Percentiles rank a stretch among this genome's conserved stretches.
Conservation (phyloP, 2,797 vertebrate genomes). For the Lepilemur septentrionalis region DNA sequence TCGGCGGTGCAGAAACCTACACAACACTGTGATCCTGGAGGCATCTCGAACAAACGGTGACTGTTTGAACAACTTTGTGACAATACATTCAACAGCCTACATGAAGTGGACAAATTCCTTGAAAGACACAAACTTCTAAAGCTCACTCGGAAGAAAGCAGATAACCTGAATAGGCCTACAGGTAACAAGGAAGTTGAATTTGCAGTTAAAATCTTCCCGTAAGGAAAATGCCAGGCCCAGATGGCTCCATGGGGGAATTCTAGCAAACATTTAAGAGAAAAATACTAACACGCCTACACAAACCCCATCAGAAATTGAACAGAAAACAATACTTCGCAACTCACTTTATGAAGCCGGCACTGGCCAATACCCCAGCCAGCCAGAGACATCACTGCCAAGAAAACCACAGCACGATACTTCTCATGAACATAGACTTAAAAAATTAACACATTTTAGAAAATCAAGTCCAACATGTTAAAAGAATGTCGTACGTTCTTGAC, state of each 20-base stretch:
- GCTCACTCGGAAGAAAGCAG: not conserved
- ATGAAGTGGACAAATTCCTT: not conserved
- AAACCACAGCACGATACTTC: not conserved
- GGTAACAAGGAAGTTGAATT: too few relatives aligned
- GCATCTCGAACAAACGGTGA: accelerated
- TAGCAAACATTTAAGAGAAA: not conserved
- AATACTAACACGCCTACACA: too few relatives aligned
- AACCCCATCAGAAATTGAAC: not conserved
- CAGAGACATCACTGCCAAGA: not conserved
- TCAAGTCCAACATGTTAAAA: not conserved
- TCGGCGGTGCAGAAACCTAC: not conserved
- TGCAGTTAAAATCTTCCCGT: not conserved
- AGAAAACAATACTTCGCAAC: too few relatives aligned
- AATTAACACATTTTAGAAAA: not conserved
- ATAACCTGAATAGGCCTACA: too few relatives aligned
- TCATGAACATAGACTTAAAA: not conserved
- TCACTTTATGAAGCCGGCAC: not conserved
- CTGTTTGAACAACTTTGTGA: accelerated
- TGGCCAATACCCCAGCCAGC: too few relatives aligned
- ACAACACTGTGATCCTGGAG: not conserved
- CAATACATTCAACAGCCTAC: accelerated
- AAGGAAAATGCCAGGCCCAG: not conserved
- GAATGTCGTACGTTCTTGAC: too few relatives aligned
- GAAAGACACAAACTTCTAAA: not conserved
- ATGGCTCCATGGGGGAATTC: too few relatives aligned